Percentiles rank a stretch among this genome's conserved stretches.
These are phyloP conservation scores for Drosophila tsacasi DNA, from an alignment of 1,140 invertebrate genomes.

Conservation along the genomic window DNA sequence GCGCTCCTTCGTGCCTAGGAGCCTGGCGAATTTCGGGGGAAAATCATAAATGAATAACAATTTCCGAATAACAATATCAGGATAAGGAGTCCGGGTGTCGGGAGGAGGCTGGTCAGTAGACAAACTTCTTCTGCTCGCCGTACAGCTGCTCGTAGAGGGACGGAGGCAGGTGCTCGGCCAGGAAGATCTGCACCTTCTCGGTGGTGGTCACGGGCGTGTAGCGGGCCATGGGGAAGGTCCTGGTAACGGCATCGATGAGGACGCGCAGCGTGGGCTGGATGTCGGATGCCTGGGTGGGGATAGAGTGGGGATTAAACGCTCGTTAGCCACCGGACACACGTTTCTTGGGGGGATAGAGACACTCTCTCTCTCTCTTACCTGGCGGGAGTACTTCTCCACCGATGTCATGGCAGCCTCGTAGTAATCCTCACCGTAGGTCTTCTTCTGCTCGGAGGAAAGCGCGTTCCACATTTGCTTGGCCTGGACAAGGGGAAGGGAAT, in stretches of 20 bases:
- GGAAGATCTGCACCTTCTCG: constrained; percentile 91
- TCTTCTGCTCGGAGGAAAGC: constrained; percentile 90
- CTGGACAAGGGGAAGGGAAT: constrained; percentile 77
- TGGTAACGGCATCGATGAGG: constrained; percentile 90
- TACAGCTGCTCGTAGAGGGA: constrained; percentile 90
- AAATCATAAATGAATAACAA: constrained; percentile 61
- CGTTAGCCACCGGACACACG: constrained; percentile 32
- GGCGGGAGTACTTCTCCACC: constrained; percentile 91
- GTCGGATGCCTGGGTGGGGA: constrained; percentile 88
- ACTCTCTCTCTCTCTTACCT: constrained; percentile 50
- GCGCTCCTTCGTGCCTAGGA: constrained; percentile 11
- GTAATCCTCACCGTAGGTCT: constrained; percentile 92
- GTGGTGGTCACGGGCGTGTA: constrained; percentile 91
- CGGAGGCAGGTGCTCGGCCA: constrained; percentile 91
- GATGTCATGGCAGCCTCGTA: constrained; percentile 91
- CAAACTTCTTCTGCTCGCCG: constrained; percentile 77
- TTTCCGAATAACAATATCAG: constrained; percentile 47
- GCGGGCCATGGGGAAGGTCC: constrained; percentile 91
- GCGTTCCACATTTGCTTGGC: constrained; percentile 92
- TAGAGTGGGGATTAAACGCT: constrained; percentile 28
- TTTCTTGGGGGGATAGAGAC: neutral
- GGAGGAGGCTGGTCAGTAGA: constrained; percentile 42
- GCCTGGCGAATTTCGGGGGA: constrained; percentile 19
- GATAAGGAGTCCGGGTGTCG: neutral
- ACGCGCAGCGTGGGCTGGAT: constrained; percentile 89